These are phyloP conservation scores for Teleopsis dalmanni DNA, from an alignment of 1,140 invertebrate species.

Conservation along the genomic window DNA sequence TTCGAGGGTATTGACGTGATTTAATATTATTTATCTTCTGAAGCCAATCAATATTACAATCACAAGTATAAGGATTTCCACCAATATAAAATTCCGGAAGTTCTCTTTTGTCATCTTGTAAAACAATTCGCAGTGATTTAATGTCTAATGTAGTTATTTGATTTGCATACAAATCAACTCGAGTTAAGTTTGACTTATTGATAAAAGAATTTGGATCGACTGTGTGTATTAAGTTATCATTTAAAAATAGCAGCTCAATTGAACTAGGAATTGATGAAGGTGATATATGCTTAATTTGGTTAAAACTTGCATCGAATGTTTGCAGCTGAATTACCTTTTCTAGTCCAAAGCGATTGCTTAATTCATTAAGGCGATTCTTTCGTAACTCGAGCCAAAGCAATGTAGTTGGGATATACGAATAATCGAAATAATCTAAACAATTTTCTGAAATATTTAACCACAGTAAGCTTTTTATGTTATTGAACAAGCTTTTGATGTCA, in stretches of 20 bases:
- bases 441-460: slow-evolving; percentile 92
- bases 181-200: slow-evolving; percentile 71
- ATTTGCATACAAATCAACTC: slow-evolving; percentile 80
- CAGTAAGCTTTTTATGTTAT: slow-evolving; percentile 69
- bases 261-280: slow-evolving; percentile 65
- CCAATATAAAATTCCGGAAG: slow-evolving; percentile 81
- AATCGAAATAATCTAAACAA: slow-evolving; percentile 83
- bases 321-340: slow-evolving; percentile 62
- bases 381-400: slow-evolving; percentile 87
- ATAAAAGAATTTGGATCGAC: slow-evolving; percentile 77
- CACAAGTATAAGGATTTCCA: slow-evolving; percentile 79
- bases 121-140: slow-evolving; percentile 65
- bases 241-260: slow-evolving; percentile 70
- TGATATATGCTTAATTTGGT: slow-evolving; percentile 65
- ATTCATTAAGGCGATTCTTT: slow-evolving; percentile 74
- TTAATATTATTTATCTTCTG: slow-evolving; percentile 72
- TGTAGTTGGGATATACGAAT: slow-evolving; percentile 69
- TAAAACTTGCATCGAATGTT: slow-evolving; percentile 75
- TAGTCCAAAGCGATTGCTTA: slow-evolving; percentile 68
- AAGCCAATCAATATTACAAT: slow-evolving; percentile 83
- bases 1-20: slow-evolving; percentile 71
- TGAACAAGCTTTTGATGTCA: slow-evolving; percentile 78
- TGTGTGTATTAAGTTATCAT: slow-evolving; percentile 70
- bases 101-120: slow-evolving; percentile 57
- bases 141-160: slow-evolving; percentile 74